phyloP scores from a whole-genome alignment of 2,113 vertebrate species.

The Mandrillus leucophaeus region DNA sequence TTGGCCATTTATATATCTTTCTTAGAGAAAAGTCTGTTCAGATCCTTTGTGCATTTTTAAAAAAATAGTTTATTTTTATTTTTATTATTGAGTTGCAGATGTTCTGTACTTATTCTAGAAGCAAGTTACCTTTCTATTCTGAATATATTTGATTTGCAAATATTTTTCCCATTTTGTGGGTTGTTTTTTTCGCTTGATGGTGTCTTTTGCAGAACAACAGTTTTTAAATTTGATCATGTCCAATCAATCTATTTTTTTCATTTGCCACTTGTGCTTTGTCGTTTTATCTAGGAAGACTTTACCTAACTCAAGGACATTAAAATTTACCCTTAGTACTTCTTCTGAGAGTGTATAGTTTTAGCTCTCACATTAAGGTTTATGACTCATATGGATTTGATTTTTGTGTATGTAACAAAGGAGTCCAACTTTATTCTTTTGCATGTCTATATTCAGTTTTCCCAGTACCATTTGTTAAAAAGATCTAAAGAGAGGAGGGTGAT shows the following conservation, averaged over 20 bases:
- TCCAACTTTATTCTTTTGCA: neutral
- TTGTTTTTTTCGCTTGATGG: neutral
- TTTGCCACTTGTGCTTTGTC: neutral
- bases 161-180: neutral
- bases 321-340: neutral
- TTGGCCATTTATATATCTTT: neutral
- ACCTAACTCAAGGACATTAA: neutral
- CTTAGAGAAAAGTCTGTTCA: neutral
- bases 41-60: neutral
- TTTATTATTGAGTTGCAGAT: neutral
- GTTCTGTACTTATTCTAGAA: neutral
- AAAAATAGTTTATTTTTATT: neutral
- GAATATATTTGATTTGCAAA: neutral
- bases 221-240: neutral
- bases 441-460: neutral
- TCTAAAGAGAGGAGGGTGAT: too few relatives aligned
- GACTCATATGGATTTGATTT: neutral
- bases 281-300: neutral
- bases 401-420: neutral
- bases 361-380: neutral
- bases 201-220: neutral
- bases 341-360: neutral
- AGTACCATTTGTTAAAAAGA: neutral
- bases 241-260: neutral
- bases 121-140: neutral